A percentile compares a stretch with the other conserved stretches of the same genome.
Evolutionary conservation across 2,113 vertebrate genomes (phyloP).

Genomic region (Sardina pilchardus): DNA sequence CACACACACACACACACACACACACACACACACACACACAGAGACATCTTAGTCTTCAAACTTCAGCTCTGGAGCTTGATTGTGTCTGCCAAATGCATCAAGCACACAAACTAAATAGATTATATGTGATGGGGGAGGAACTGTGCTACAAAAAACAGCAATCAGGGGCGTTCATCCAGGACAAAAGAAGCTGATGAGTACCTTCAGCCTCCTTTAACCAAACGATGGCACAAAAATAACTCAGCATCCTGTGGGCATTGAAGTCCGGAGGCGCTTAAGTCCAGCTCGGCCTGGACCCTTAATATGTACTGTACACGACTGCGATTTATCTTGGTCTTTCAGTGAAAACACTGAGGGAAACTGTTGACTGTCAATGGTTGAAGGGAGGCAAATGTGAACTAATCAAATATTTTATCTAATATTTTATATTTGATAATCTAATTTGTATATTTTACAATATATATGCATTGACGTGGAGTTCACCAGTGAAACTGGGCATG

Average conservation of each 20-base stretch:
- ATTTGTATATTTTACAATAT: neutral
- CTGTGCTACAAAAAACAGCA: neutral
- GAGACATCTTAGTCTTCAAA: neutral
- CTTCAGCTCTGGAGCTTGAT: neutral
- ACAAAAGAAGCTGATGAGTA: neutral
- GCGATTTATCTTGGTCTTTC: neutral
- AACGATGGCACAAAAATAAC: neutral
- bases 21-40: too few species aligned
- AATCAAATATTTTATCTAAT: too few species aligned
- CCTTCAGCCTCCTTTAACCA: neutral
- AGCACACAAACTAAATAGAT: neutral
- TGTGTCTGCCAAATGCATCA: neutral
- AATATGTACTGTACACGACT: neutral
- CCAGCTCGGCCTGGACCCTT: neutral
- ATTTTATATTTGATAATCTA: neutral
- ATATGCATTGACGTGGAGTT: conserved; percentile 61
- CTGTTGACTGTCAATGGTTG: too few species aligned
- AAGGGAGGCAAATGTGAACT: too few species aligned
- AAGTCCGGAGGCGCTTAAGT: neutral
- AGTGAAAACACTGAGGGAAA: too few species aligned
- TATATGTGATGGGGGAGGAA: neutral
- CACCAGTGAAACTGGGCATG: conserved; percentile 53
- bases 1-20: too few species aligned
- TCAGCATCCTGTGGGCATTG: neutral
- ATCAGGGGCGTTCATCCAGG: neutral